These are phyloP conservation scores for Acanthornis magna DNA, from an alignment of 2,797 vertebrate genomes.

Conservation along the genomic window DNA sequence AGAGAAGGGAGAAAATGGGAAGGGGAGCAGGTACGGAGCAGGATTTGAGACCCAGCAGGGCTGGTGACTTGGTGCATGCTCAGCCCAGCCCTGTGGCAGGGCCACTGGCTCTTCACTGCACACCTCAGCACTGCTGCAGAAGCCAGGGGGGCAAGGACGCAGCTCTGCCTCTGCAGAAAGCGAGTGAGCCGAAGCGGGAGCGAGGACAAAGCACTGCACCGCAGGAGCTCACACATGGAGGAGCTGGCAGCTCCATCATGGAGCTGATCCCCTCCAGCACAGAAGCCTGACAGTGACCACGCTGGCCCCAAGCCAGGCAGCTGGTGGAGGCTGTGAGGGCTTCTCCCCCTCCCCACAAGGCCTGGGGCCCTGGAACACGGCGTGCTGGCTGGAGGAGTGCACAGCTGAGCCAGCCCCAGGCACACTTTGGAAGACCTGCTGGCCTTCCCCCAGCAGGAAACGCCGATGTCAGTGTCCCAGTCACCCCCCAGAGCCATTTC, in stretches of 20 bases:
- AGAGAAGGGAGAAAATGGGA: not conserved
- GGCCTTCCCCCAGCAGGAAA: not conserved
- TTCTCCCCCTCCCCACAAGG: not conserved
- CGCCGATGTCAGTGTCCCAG: not conserved
- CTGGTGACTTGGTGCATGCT: not conserved
- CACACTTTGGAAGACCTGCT: fast-evolving
- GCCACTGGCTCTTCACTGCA: not conserved
- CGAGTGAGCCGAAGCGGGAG: fast-evolving
- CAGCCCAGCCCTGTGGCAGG: not conserved
- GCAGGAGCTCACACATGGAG: not conserved
- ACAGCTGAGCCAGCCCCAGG: not conserved
- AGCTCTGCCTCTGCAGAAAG: not conserved
- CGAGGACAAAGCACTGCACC: fast-evolving
- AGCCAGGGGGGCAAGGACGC: not conserved
- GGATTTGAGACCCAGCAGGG: not conserved
- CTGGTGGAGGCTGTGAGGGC: not conserved
- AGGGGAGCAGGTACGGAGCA: not conserved
- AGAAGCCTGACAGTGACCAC: not conserved
- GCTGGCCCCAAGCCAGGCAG: not conserved
- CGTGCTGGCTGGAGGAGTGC: not conserved
- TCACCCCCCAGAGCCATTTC: not conserved
- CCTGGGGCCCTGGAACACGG: too few relatives aligned
- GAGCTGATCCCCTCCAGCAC: not conserved
- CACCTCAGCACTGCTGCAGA: not conserved
- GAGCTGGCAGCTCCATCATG: not conserved